Evolutionary conservation across 1,140 invertebrate species (phyloP).

Genomic region (Aphelinus certus): DNA sequence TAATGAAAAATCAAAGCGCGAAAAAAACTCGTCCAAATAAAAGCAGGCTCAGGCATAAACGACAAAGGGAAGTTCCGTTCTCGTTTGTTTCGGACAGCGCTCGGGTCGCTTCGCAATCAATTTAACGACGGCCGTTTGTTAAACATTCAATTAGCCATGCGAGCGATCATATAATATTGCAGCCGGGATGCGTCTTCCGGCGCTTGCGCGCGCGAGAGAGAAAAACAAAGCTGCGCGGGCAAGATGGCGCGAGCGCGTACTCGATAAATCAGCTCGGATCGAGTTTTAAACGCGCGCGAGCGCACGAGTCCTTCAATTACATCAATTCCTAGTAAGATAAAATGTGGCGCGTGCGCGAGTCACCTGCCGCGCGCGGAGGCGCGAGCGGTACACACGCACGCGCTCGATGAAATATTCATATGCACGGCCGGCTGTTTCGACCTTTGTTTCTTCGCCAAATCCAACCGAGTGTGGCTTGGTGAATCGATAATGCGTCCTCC

Average conservation of each 20-base stretch:
- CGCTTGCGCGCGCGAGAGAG: not conserved
- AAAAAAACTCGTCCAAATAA: too few species aligned
- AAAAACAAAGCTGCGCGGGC: not conserved
- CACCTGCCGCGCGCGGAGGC: too few species aligned
- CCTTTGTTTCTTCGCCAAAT: too few species aligned
- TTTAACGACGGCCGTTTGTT: not conserved
- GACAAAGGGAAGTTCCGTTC: too few species aligned
- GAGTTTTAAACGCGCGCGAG: too few species aligned
- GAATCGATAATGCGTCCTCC: too few species aligned
- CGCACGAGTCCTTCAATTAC: conserved; percentile 18
- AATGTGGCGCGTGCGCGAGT: not conserved
- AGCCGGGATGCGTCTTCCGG: not conserved
- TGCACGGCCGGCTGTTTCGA: not conserved
- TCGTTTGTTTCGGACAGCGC: too few species aligned
- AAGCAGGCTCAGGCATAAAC: too few species aligned
- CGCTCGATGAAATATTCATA: conserved; percentile 7
- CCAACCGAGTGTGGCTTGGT: too few species aligned
- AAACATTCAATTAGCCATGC: conserved; percentile 1
- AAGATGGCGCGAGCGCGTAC: too few species aligned
- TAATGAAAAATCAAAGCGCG: too few species aligned
- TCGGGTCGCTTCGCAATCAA: not conserved
- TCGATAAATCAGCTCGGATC: not conserved
- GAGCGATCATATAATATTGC: not conserved
- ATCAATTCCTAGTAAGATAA: conserved; percentile 18
- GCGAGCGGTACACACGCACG: too few species aligned